Percentiles rank a stretch among this genome's conserved stretches.
Evolutionary conservation across 2,888 invertebrate species (phyloP).

Genomic region (Nymphalis polychloros): DNA sequence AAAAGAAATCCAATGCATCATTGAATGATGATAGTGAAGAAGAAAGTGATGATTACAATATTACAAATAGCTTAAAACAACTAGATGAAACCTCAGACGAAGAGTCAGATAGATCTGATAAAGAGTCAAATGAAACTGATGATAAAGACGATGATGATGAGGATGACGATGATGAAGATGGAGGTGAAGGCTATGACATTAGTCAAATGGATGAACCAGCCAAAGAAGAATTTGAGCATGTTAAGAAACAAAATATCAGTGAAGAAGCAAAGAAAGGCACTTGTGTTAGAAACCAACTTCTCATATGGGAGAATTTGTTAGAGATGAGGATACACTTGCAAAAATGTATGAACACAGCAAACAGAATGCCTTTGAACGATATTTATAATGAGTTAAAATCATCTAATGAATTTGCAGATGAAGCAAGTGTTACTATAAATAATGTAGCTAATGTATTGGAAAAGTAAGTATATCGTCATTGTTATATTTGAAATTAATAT

Average conservation of each 20-base stretch:
- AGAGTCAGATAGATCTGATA: constrained; percentile 41
- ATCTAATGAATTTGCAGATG: constrained; percentile 76
- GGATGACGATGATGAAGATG: constrained; percentile 54
- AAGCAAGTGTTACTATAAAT: constrained; percentile 74
- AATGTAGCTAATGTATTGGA: constrained; percentile 83
- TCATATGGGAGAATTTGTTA: constrained; percentile 91
- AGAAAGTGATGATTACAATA: constrained; percentile 45
- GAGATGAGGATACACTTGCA: constrained; percentile 94
- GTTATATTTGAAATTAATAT: not conserved
- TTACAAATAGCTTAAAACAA: constrained; percentile 43
- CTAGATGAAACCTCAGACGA: constrained; percentile 23
- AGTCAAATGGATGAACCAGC: constrained; percentile 72
- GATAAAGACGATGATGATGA: constrained; percentile 41
- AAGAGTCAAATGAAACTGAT: constrained; percentile 38
- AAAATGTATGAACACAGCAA: constrained; percentile 87
- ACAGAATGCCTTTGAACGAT: constrained; percentile 88
- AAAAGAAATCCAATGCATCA: constrained; percentile 24
- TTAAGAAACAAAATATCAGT: constrained; percentile 78
- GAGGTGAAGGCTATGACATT: constrained; percentile 69
- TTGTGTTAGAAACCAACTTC: constrained; percentile 86
- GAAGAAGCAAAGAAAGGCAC: constrained; percentile 85
- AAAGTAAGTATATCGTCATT: constrained; percentile 64
- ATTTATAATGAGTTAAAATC: constrained; percentile 71
- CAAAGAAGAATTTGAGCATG: constrained; percentile 80
- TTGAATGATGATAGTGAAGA: constrained; percentile 45